Evolutionary conservation across 92 coral and sea anemone genomes (phyloP).

Genomic region (Meandrina meandrites): DNA sequence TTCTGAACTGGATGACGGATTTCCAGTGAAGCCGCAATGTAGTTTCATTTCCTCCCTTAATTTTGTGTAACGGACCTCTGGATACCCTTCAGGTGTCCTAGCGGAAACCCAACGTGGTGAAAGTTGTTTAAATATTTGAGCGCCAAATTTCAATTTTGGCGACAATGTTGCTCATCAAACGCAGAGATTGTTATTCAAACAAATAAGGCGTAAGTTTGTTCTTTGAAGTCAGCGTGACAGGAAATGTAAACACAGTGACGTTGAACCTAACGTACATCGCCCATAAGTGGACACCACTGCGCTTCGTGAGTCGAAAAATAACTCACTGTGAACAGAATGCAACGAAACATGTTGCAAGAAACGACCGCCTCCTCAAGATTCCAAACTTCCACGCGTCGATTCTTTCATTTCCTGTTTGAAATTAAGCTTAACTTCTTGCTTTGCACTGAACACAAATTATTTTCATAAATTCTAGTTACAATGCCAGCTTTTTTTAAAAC

Average conservation of each 20-base stretch:
- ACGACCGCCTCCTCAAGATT: neutral
- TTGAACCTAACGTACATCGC: too few species aligned
- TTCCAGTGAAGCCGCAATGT: neutral
- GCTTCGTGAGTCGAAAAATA: neutral
- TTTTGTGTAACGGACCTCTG: neutral
- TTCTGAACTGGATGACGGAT: neutral
- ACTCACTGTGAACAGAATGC: neutral
- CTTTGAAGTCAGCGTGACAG: too few species aligned
- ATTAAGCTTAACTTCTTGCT: neutral
- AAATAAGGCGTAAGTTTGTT: too few species aligned
- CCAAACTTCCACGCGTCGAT: neutral
- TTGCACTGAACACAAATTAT: too few species aligned
- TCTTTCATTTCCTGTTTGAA: neutral
- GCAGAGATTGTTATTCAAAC: too few species aligned
- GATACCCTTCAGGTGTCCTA: neutral
- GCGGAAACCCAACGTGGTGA: neutral
- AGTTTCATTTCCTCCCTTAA: neutral
- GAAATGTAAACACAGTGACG: too few species aligned
- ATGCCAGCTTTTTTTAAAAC: too few species aligned
- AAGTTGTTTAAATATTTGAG: too few species aligned
- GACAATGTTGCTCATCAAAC: too few species aligned
- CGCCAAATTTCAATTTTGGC: too few species aligned
- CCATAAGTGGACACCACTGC: neutral
- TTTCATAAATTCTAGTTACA: too few species aligned
- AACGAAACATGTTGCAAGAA: too few species aligned